These are phyloP conservation scores for Paralvinella palmiformis DNA, from an alignment of 1,140 invertebrate genomes.

Conservation along the genomic window DNA sequence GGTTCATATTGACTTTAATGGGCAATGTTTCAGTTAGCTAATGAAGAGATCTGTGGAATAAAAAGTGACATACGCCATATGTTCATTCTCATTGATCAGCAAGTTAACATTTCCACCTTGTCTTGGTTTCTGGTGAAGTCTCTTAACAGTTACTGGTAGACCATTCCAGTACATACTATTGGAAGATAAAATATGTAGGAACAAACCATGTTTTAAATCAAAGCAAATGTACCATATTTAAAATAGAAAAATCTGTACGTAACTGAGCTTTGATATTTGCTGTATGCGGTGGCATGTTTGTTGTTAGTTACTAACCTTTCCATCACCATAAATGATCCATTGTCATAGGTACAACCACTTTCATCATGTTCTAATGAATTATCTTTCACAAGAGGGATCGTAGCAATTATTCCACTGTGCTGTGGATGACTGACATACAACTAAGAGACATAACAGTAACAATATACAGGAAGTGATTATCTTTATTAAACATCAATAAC, in stretches of 20 bases:
- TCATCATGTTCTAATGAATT: slow-evolving; percentile 13
- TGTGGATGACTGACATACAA: not conserved
- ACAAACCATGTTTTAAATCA: not conserved
- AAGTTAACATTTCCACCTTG: slow-evolving; percentile 39
- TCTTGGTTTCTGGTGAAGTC: slow-evolving; percentile 32
- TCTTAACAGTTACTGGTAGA: slow-evolving; percentile 46
- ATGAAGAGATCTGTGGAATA: not conserved
- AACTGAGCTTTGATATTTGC: not conserved
- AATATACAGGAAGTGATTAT: not conserved
- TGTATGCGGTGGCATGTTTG: not conserved
- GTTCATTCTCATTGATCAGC: slow-evolving; percentile 47
- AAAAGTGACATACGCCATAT: slow-evolving; percentile 29
- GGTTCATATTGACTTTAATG: not conserved
- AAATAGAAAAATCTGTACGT: not conserved
- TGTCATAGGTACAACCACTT: slow-evolving; percentile 9
- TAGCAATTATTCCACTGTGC: not conserved
- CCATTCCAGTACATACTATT: slow-evolving; percentile 38
- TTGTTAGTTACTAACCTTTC: slow-evolving; percentile 11
- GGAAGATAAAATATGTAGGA: not conserved
- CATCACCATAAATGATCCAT: slow-evolving; percentile 18
- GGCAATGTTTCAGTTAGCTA: not conserved
- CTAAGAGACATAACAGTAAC: not conserved
- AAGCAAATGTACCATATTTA: not conserved
- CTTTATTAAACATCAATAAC: too few relatives aligned
- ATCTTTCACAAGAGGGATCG: slow-evolving; percentile 6